Base-by-base conservation (phyloP, 2,797 vertebrate species). In the Dendrocincla tyrannina region DNA sequence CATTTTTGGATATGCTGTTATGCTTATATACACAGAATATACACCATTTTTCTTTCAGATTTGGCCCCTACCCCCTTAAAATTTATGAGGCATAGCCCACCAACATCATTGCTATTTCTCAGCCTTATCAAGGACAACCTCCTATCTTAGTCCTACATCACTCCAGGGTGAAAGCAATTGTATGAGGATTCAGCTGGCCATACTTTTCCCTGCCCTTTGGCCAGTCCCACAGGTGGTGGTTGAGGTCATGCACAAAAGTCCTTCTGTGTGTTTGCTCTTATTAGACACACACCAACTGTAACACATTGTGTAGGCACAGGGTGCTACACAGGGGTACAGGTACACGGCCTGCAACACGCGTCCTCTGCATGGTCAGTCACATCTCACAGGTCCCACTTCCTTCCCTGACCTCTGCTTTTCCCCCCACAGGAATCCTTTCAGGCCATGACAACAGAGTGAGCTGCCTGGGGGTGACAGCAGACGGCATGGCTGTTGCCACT, bases 391-490 rank as follows among this genome's bases (percentile, higher is more conserved):
- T 1, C 13, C 4, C 39, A 7, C 25, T 73, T 62, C 50, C 97
- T 98, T 98, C 28, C 98, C 98, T 98, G 94, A 98, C 97, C 95
- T 44, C 22, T 92, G 58, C 13, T 76, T 42, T 91, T 91, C 75
- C 42, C 24, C 12, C 78, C 74, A 23, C 46, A 99, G 99, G 99
- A 39, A 98, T 98, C 80, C 97, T 99, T 87, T 99, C 99, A 5
- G 99, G 99, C 84, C 99, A 99, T 0, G 99, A 99, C 97, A 99
- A 99, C 98, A 98, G 99, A 77, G 99, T 99, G 95, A 99, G 99
- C 98, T 99, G 99, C 89, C 98, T 99, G 59, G 99, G 99, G 3
- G 98, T 99, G 85, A 98, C 99, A 1, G 78, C 98, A 4, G 99
- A 99, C 0, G 99, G 99, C 33, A 99, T 99, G 99, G 99, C 99